Conservation (phyloP, 2,888 invertebrate genomes). For the Cheilosia scutellata region DNA sequence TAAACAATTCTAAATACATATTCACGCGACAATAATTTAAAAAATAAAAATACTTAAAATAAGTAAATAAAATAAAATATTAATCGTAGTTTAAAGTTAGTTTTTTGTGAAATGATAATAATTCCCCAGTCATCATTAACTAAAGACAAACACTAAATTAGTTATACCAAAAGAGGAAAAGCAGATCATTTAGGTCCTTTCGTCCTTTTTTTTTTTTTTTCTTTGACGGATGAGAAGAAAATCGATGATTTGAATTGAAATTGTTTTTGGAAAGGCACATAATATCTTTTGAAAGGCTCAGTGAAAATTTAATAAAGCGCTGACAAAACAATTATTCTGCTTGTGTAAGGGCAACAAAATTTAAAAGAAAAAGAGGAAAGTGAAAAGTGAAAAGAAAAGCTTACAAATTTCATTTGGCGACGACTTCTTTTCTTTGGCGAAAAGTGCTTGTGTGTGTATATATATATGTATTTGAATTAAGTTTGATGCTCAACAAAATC, state of each 20-base stretch:
- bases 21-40: slow-evolving; percentile 56
- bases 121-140: slow-evolving; percentile 39
- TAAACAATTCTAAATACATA: background rate
- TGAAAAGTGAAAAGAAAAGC: slow-evolving; percentile 35
- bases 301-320: slow-evolving; percentile 52
- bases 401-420: slow-evolving; percentile 41
- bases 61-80: slow-evolving; percentile 14
- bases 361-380: background rate
- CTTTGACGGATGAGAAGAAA: slow-evolving; percentile 53
- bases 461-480: slow-evolving; percentile 17
- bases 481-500: slow-evolving; percentile 15
- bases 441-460: slow-evolving; percentile 38
- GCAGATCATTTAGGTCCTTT: slow-evolving; percentile 30
- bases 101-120: slow-evolving; percentile 17
- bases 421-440: slow-evolving; percentile 10
- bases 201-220: slow-evolving; percentile 1
- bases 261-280: slow-evolving; percentile 51
- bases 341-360: slow-evolving; percentile 34
- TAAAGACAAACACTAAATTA: slow-evolving; percentile 21
- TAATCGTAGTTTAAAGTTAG: slow-evolving; percentile 18
- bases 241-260: slow-evolving; percentile 67
- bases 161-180: slow-evolving; percentile 19
- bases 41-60: slow-evolving; percentile 3
- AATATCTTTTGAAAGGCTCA: slow-evolving; percentile 31
- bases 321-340: slow-evolving; percentile 60